These are phyloP conservation scores for Hesperia comma DNA, from an alignment of 2,888 invertebrate genomes.

Conservation along the genomic window DNA sequence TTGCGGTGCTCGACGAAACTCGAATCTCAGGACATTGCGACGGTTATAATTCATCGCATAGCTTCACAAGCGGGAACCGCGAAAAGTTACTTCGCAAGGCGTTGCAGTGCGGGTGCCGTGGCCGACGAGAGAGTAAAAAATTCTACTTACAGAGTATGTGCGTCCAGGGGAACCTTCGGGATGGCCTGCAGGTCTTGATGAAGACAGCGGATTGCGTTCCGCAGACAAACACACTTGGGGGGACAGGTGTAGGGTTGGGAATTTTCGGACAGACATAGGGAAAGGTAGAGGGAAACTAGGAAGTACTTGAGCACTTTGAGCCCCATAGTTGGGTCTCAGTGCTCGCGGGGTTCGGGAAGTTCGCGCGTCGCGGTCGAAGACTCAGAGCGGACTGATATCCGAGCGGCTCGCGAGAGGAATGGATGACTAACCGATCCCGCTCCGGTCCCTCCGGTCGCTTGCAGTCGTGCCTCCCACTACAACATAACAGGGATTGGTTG, in stretches of 20 bases:
- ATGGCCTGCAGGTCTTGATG: slow-evolving; percentile 61
- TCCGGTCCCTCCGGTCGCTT: slow-evolving; percentile 9
- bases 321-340: slow-evolving; percentile 50
- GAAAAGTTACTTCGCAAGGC: slow-evolving; percentile 23
- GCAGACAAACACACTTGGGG: slow-evolving; percentile 62
- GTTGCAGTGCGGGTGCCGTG: not conserved
- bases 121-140: not conserved
- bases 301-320: slow-evolving; percentile 53
- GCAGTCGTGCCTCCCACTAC: slow-evolving; percentile 6
- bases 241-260: slow-evolving; percentile 57
- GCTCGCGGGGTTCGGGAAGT: not conserved
- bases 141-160: slow-evolving; percentile 70
- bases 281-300: slow-evolving; percentile 50
- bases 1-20: not conserved
- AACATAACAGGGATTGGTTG: slow-evolving; percentile 24
- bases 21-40: slow-evolving; percentile 1
- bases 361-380: slow-evolving; percentile 21
- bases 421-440: slow-evolving; percentile 5
- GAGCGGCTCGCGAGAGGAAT: slow-evolving; percentile 26
- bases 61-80: slow-evolving; percentile 14
- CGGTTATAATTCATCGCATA: slow-evolving; percentile 19
- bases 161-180: slow-evolving; percentile 60
- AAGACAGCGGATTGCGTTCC: slow-evolving; percentile 63
- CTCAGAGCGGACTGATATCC: slow-evolving; percentile 22
- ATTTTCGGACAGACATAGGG: slow-evolving; percentile 31